Percentiles rank a stretch among this genome's conserved stretches.
Evolutionary conservation across 2,113 vertebrate species (phyloP).

Genomic region (Myiozetetes cayanensis): DNA sequence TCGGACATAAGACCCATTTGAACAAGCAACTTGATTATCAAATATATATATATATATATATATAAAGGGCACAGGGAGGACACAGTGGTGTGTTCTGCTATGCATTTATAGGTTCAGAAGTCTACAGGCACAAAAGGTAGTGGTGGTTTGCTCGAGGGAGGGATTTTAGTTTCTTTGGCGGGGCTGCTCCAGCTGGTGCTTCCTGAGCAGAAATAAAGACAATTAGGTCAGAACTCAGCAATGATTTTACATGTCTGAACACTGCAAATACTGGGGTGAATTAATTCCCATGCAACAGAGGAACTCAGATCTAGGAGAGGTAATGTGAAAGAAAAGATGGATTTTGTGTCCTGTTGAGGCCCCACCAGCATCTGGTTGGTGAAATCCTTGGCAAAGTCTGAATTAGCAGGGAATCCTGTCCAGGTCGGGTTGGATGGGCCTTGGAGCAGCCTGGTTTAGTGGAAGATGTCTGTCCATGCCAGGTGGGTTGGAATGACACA

Average conservation of each 20-base stretch:
- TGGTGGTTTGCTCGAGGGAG: neutral
- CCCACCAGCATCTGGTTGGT: neutral
- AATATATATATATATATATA: slow-evolving; percentile 13
- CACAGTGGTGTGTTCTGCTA: neutral
- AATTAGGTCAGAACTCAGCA: neutral
- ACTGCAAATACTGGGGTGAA: neutral
- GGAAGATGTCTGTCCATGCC: neutral
- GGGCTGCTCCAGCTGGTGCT: neutral
- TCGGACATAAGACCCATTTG: neutral
- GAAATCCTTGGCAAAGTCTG: neutral
- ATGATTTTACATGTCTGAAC: neutral
- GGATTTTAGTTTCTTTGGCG: neutral
- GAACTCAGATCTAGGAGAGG: neutral
- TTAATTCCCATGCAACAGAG: neutral
- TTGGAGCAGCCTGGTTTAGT: neutral
- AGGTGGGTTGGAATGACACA: neutral
- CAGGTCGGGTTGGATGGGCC: neutral
- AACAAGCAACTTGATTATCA: slow-evolving; percentile 21
- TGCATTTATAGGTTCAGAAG: neutral
- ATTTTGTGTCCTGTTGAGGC: neutral
- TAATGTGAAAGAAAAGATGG: neutral
- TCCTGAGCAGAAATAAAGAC: slow-evolving; percentile 54
- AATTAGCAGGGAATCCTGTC: neutral
- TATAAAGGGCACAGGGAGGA: neutral
- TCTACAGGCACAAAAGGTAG: neutral